Evolutionary conservation across 1,140 invertebrate species (phyloP).

Genomic region (Listronotus oregonensis): DNA sequence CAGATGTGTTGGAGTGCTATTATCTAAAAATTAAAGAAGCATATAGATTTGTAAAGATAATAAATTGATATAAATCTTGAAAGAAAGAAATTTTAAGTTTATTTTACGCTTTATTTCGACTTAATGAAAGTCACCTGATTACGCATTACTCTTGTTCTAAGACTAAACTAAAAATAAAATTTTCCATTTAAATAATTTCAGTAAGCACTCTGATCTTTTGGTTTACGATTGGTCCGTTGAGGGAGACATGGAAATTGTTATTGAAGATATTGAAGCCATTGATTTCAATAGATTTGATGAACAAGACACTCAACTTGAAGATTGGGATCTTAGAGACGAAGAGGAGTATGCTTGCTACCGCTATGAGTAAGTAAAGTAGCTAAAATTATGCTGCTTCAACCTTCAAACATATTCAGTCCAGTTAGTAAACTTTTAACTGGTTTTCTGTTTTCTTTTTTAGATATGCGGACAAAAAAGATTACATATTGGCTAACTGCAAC

Average conservation of each 20-base stretch:
- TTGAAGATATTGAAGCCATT: conserved; percentile 86
- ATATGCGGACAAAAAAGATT: conserved; percentile 65
- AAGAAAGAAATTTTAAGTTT: too few relatives aligned
- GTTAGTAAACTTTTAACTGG: not conserved
- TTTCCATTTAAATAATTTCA: conserved; percentile 36
- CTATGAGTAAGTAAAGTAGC: conserved; percentile 52
- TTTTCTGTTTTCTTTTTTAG: conserved; percentile 47
- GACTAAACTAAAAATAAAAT: too few relatives aligned
- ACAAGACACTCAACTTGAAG: conserved; percentile 67
- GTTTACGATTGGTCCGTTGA: conserved; percentile 86
- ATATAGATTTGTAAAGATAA: too few relatives aligned
- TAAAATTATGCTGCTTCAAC: too few relatives aligned
- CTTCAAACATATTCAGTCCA: not conserved
- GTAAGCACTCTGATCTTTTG: conserved; percentile 73
- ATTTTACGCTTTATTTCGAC: too few relatives aligned
- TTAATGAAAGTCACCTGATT: too few relatives aligned
- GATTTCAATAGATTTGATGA: conserved; percentile 69
- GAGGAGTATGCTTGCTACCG: conserved; percentile 66
- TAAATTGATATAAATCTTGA: too few relatives aligned
- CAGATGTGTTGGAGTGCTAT: too few relatives aligned
- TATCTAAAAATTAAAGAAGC: too few relatives aligned
- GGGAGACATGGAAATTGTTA: conserved; percentile 78
- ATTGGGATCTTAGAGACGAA: conserved; percentile 73
- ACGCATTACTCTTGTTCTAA: too few relatives aligned
- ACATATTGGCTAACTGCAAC: conserved; percentile 63